Evolutionary conservation across 92 coral and sea anemone species (phyloP), one percentile per base, ranked within the genome.

Genomic region (Meandrina meandrites): DNA sequence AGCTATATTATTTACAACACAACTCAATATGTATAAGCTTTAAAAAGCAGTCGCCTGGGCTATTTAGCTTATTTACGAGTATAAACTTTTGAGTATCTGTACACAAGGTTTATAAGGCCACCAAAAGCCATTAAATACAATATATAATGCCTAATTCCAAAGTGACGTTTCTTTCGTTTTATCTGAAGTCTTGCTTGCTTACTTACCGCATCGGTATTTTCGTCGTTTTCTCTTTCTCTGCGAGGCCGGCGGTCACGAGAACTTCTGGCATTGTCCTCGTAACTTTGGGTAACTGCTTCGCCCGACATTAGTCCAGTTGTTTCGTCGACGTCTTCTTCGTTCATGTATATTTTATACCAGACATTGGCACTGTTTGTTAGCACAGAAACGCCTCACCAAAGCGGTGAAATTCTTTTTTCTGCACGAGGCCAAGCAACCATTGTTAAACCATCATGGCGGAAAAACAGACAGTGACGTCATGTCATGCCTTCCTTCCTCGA

Each of bases 291-390:
- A 14, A 85, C 83, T 66, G 88, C 86, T 77, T 91, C 93, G 91
- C 82, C 90, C 40, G 93, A 87, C 99, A 96, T 95, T 67, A 96
- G 96, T 82, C 97, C 87, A 60, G 99, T 94, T 88, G 88, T 93
- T 89, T 96, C 99, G 87, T 85, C 76, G 5, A 57, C 83, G 64
- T 85, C 88, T 76, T 82, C 93, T 32, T 91, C 98, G 82, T 89
- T 94, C 98, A 94, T 94, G 90, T 76, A 93, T 85, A 64, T 45
- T 21, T 67, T 27, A 76, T 73, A 68, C 37, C 79, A 79, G 27
- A 64, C 92, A 79, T 90, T 70, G 86, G 78, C 88, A 34, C 51
- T 75, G 42, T 27, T 58, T 64, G 36, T 82, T 24, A n/a, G 5
- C 24, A 36, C 24, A 62, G 24, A 74, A 73, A 36, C 68, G 80